Percentiles rank a stretch among this genome's conserved stretches.
Conservation (phyloP, 2,888 invertebrate species). For the Ophion costatus region DNA sequence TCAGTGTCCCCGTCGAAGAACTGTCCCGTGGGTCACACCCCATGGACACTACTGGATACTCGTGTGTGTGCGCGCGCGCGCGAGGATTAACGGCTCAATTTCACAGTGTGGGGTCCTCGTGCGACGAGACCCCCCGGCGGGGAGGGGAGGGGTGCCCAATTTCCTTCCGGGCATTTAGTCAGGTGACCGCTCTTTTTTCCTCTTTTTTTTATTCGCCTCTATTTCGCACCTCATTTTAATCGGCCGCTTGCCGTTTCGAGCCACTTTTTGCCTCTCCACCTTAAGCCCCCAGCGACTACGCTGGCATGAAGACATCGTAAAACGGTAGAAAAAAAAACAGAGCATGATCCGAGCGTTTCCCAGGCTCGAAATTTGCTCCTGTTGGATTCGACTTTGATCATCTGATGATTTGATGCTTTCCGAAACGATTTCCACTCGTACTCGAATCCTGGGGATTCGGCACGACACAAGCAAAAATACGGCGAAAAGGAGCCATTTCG, state of each 20-base stretch:
- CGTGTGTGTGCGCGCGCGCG: conserved; percentile 66
- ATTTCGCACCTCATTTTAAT: conserved; percentile 67
- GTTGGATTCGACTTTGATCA: too few species aligned
- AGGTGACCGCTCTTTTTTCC: conserved; percentile 65
- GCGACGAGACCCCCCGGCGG: conserved; percentile 46
- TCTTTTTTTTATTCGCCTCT: conserved; percentile 56
- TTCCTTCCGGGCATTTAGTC: conserved; percentile 65
- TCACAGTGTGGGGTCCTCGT: conserved; percentile 74
- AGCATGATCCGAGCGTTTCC: too few species aligned
- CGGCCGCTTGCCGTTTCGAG: background rate
- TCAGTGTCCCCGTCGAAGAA: conserved; percentile 68
- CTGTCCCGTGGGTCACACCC: conserved; percentile 65
- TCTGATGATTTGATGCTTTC: too few species aligned
- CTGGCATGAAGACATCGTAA: conserved; percentile 22
- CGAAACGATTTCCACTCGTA: too few species aligned
- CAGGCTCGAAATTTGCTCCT: too few species aligned
- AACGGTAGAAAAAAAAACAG: background rate
- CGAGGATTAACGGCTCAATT: conserved; percentile 82
- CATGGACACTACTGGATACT: conserved; percentile 62
- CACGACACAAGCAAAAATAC: too few species aligned
- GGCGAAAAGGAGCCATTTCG: too few species aligned
- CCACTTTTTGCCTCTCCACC: conserved; percentile 16
- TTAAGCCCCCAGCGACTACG: background rate
- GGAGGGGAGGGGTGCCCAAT: conserved; percentile 38
- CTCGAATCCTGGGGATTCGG: too few species aligned